Conservation (phyloP, 2,888 invertebrate species). For the Rhynchonema sp. region DNA sequence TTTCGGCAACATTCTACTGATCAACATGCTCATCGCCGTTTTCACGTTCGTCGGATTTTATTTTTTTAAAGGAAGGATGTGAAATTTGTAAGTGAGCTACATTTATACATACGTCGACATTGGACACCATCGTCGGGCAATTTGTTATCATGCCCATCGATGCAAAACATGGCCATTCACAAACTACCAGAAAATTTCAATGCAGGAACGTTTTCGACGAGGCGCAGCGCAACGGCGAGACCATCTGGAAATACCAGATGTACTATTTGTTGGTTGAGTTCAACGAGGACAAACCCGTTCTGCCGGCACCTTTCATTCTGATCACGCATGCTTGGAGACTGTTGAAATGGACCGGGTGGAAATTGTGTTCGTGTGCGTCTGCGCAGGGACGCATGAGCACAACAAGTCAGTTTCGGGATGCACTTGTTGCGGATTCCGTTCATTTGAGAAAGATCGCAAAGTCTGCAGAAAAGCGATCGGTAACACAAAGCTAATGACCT, state of each 20-base stretch:
- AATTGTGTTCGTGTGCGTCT: not conserved
- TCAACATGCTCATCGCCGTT: not conserved
- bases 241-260: constrained; percentile 34
- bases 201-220: constrained; percentile 31
- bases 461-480: no score
- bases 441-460: no score
- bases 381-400: no score
- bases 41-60: not conserved
- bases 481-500: no score
- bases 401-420: no score
- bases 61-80: no score
- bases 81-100: no score
- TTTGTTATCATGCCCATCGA: not conserved
- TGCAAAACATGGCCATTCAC: not conserved
- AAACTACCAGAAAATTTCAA: not conserved
- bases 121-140: no score
- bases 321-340: constrained; percentile 16
- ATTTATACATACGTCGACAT: no score
- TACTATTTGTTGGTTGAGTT: constrained; percentile 29
- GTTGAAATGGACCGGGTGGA: not conserved
- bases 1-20: not conserved
- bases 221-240: constrained; percentile 30
- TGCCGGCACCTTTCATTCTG: constrained; percentile 31
- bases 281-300: constrained; percentile 27
- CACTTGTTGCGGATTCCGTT: no score